Evolutionary conservation across 2,888 invertebrate species (phyloP), one percentile per base, ranked within the genome.

Genomic region (Saturnia pavonia): DNA sequence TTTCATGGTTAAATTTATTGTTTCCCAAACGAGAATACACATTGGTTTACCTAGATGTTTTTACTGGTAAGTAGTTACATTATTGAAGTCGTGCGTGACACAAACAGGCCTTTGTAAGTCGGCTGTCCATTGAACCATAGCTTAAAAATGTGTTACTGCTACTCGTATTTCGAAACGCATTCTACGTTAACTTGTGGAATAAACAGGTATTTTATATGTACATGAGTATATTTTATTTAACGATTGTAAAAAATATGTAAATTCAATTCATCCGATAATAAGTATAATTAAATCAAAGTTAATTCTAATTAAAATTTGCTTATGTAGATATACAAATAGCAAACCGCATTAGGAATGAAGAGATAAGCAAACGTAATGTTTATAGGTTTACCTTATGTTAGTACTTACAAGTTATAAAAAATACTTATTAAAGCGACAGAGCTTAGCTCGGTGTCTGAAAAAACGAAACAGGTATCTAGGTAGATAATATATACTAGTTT

Each of bases 41-140:
- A 19, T 67, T 22, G 25, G 48, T 25, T 27, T 25, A 25, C 57
- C 25, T 22, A 45, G 22, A 25, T 11, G 34, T 43, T 67, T 67
- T 67, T 45, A 25, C 57, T 40, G 34, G 51, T 68, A 45, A 27
- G 45, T 51, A 68, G 48, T 68, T 51, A 34, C 54, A 68, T 68
- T 68, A 68, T 34, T 54, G 51, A 63, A 22, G 48, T 48, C 68
- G 68, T 68, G 68, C 51, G 68, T 68, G 68, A 68, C 68, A n/a
- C 34, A 34, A 51, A 51, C 68, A 34, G 54, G n/a, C 68, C 67
- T 67, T 67, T 57, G 57, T 57, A 25, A 57, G 25, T 57, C 57
- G 12, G 22, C 22, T 57, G 57, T 14, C 57, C 11, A 57, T 57
- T 57, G 25, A 25, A 8, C 57, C 57, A 25, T 57, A 57, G 57